phyloP scores from a whole-genome alignment of 1,140 invertebrate species.

The Aphaenogaster rudis region DNA sequence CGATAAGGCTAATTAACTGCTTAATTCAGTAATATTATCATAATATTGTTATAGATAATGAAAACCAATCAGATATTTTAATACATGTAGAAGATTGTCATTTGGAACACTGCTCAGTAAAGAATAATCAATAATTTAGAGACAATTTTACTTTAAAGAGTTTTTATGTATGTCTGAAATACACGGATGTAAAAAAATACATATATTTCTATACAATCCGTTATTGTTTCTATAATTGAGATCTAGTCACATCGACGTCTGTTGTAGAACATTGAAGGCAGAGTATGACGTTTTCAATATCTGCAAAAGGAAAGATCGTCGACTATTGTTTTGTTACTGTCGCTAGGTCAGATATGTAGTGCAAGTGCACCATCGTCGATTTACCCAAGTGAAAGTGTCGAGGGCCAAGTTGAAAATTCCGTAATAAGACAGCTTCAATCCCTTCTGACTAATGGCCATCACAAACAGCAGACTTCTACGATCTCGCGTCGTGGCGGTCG shows the following conservation, averaged over 20 bases:
- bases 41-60: not conserved
- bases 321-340: not conserved
- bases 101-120: not conserved
- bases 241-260: slow-evolving; percentile 4
- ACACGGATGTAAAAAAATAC: not conserved
- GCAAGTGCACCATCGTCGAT: not conserved
- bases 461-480: slow-evolving; percentile 40
- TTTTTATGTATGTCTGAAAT: slow-evolving; percentile 10
- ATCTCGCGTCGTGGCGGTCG: not conserved
- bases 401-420: slow-evolving; percentile 49
- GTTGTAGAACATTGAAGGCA: slow-evolving; percentile 54
- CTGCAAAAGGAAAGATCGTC: slow-evolving; percentile 2
- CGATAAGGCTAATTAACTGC: not conserved
- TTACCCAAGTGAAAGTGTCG: slow-evolving; percentile 62
- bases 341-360: not conserved
- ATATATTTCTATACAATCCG: not conserved
- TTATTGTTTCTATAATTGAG: not conserved
- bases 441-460: slow-evolving; percentile 53
- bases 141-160: not conserved
- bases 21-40: not conserved
- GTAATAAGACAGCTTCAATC: slow-evolving; percentile 51
- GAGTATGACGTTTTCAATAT: slow-evolving; percentile 64
- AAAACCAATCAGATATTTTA: not conserved
- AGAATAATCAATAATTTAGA: not conserved
- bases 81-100: not conserved